phyloP scores from a whole-genome alignment of 2,797 vertebrate genomes.

The Otolemur crassicaudatus region DNA sequence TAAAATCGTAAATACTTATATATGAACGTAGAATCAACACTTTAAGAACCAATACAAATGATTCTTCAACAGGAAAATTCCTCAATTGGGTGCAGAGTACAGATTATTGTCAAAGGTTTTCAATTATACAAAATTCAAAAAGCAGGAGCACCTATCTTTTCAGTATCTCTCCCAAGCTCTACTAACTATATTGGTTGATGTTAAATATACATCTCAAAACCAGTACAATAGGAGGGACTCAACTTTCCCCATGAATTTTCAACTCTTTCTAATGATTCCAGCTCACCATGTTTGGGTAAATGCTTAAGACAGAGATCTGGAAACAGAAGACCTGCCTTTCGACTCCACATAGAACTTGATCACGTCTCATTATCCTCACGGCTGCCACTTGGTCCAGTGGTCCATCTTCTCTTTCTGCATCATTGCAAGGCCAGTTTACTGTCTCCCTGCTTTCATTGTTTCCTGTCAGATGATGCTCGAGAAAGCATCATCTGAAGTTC shows the following conservation, averaged over 20 bases:
- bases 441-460: neutral
- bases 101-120: neutral
- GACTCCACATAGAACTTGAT: neutral
- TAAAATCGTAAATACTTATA: conserved; percentile 69
- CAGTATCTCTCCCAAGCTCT: neutral
- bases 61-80: neutral
- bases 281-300: neutral
- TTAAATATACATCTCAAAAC: neutral
- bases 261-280: neutral
- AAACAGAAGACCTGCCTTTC: neutral
- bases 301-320: neutral
- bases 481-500: neutral
- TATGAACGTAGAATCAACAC: neutral
- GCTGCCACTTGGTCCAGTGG: neutral
- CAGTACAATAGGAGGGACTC: neutral
- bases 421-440: neutral
- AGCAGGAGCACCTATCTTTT: neutral
- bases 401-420: neutral
- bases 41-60: neutral
- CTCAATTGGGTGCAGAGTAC: neutral
- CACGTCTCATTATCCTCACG: neutral
- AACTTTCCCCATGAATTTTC: neutral
- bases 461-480: neutral
- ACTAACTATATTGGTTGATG: neutral
- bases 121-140: neutral